These are phyloP conservation scores for Drosophila tanythrix DNA, from an alignment of 2,888 invertebrate genomes.

Conservation along the genomic window DNA sequence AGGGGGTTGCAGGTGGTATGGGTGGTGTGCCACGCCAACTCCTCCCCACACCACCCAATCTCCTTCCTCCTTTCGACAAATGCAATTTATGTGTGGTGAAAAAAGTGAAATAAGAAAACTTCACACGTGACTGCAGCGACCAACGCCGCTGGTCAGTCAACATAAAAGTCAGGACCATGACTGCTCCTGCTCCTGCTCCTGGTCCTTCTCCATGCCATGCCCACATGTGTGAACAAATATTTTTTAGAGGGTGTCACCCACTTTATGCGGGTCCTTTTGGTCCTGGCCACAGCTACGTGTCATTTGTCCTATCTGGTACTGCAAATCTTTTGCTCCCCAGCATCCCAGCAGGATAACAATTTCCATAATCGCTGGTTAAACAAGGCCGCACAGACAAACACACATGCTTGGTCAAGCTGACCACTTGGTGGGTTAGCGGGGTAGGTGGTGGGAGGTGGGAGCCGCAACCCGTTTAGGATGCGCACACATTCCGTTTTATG, in stretches of 20 bases:
- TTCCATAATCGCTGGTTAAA: constrained; percentile 80
- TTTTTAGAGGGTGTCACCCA: constrained; percentile 74
- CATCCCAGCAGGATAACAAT: constrained; percentile 57
- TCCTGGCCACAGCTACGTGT: constrained; percentile 65
- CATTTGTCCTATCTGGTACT: constrained; percentile 72
- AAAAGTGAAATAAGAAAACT: constrained; percentile 34
- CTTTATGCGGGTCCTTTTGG: constrained; percentile 65
- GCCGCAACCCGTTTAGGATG: constrained; percentile 59
- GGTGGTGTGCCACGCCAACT: not conserved
- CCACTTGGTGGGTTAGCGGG: constrained; percentile 28
- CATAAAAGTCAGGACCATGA: constrained; percentile 44
- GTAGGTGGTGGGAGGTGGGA: not conserved
- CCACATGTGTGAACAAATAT: constrained; percentile 78
- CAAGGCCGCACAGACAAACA: constrained; percentile 55
- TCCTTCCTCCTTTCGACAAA: constrained; percentile 18
- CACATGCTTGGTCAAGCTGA: constrained; percentile 66
- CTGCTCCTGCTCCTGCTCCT: constrained; percentile 8
- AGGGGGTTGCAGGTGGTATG: not conserved
- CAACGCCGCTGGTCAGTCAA: constrained; percentile 51
- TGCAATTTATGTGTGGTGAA: constrained; percentile 61
- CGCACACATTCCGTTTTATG: constrained; percentile 57
- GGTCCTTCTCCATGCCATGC: constrained; percentile 22
- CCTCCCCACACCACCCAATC: not conserved
- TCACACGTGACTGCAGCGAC: constrained; percentile 73
- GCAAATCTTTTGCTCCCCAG: constrained; percentile 56